Evolutionary conservation across 2,797 vertebrate genomes (phyloP).

Genomic region (Paedocypris micromegethes): DNA sequence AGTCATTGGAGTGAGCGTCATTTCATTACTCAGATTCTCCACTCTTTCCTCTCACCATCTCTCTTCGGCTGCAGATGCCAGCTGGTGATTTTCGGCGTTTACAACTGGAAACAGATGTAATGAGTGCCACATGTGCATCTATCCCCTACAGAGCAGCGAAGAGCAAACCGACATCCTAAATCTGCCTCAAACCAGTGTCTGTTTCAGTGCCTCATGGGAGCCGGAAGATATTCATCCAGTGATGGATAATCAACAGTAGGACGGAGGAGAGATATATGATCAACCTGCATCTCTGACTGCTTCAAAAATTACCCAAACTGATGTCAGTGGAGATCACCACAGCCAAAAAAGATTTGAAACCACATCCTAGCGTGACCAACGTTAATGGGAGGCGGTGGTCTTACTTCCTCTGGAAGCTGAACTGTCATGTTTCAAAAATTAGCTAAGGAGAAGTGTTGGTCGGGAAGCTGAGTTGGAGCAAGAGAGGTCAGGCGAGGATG

Average conservation of each 20-base stretch:
- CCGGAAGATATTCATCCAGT: constrained; percentile 12
- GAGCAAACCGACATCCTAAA: constrained; percentile 59
- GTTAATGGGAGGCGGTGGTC: constrained; percentile 12
- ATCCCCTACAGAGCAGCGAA: constrained; percentile 61
- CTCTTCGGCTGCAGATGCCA: constrained; percentile 60
- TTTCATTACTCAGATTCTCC: constrained; percentile 55
- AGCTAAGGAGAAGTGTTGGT: constrained; percentile 28
- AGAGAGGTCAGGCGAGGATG: no score
- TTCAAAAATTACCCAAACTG: background rate
- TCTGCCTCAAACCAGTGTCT: constrained; percentile 57
- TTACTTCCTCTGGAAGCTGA: constrained; percentile 20
- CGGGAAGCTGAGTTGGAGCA: no score
- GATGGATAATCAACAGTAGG: constrained; percentile 19
- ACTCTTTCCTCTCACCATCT: constrained; percentile 43
- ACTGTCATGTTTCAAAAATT: constrained; percentile 30
- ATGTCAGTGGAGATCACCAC: background rate
- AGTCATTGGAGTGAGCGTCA: constrained; percentile 52
- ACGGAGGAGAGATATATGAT: constrained; percentile 4
- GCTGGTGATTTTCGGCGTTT: constrained; percentile 64
- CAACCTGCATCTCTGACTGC: background rate
- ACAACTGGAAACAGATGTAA: constrained; percentile 75
- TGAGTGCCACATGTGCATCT: constrained; percentile 72
- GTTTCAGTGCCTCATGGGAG: constrained; percentile 41
- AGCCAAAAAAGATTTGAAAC: constrained; percentile 12
- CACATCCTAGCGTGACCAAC: constrained; percentile 18